Conservation (phyloP, 2,113 vertebrate species). For the Gambusia affinis region DNA sequence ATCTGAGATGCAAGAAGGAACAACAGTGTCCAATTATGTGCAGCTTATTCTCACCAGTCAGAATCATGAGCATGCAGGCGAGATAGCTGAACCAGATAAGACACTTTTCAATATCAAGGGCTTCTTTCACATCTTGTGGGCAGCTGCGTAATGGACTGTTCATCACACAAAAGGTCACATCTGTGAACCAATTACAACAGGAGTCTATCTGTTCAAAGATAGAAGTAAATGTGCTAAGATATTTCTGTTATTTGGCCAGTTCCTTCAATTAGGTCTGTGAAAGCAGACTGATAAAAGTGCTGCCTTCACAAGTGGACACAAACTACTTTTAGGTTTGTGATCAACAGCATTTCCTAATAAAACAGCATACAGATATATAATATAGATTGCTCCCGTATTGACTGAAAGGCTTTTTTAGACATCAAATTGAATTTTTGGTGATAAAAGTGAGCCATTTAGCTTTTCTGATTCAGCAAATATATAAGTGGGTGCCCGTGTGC, state of each 20-base stretch:
- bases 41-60: conserved; percentile 61
- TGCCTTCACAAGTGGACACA: conserved; percentile 4
- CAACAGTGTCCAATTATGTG: conserved; percentile 72
- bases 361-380: neutral
- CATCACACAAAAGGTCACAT: conserved; percentile 75
- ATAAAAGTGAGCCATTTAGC: neutral
- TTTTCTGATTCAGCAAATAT: neutral
- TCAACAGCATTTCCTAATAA: neutral
- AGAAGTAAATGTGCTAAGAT: conserved; percentile 36
- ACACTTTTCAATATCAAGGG: conserved; percentile 60
- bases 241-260: conserved; percentile 32
- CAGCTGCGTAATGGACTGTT: conserved; percentile 59
- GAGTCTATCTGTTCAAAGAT: conserved; percentile 49
- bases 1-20: conserved; percentile 28
- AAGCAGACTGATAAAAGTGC: conserved; percentile 20
- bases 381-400: neutral
- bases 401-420: neutral
- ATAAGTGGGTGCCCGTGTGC: too few species aligned
- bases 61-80: conserved; percentile 58
- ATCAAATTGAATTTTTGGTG: neutral
- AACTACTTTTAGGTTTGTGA: neutral
- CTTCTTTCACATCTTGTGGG: conserved; percentile 58
- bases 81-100: conserved; percentile 65
- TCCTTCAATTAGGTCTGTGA: conserved; percentile 13
- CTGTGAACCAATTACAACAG: conserved; percentile 64